Evolutionary conservation across 1,140 invertebrate genomes (phyloP).

Genomic region (Lepidurus arcticus): DNA sequence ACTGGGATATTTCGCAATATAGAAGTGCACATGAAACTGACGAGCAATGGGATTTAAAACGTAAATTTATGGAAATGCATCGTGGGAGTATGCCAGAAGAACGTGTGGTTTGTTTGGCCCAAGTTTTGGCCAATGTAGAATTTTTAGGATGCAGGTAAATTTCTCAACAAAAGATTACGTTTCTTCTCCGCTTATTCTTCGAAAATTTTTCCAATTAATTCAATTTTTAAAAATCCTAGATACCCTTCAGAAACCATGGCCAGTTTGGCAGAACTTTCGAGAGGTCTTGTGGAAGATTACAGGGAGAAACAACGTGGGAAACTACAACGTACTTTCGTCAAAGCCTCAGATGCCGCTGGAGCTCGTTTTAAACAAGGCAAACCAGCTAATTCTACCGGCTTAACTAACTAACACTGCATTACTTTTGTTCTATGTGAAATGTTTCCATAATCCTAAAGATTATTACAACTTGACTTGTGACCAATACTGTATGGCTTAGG

Average conservation of each 20-base stretch:
- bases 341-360: conserved; percentile 67
- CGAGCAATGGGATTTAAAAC: conserved; percentile 72
- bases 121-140: conserved; percentile 76
- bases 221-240: conserved; percentile 46
- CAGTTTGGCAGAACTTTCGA: conserved; percentile 62
- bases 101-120: conserved; percentile 68
- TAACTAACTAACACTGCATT: neutral
- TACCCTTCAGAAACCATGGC: conserved; percentile 75
- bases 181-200: conserved; percentile 25
- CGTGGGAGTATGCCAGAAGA: conserved; percentile 65
- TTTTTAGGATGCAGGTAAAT: conserved; percentile 70
- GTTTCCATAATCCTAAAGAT: neutral
- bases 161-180: conserved; percentile 11
- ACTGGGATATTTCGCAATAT: conserved; percentile 36
- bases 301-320: conserved; percentile 60
- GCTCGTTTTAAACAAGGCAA: conserved; percentile 56
- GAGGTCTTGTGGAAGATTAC: conserved; percentile 62
- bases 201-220: conserved; percentile 33
- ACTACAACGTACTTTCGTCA: conserved; percentile 66
- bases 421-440: neutral
- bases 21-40: conserved; percentile 59
- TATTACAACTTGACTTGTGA: neutral
- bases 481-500: neutral
- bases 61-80: conserved; percentile 65
- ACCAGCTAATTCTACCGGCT: neutral